Evolutionary conservation across 2,113 vertebrate species (phyloP).

Genomic region (Numenius arquata): DNA sequence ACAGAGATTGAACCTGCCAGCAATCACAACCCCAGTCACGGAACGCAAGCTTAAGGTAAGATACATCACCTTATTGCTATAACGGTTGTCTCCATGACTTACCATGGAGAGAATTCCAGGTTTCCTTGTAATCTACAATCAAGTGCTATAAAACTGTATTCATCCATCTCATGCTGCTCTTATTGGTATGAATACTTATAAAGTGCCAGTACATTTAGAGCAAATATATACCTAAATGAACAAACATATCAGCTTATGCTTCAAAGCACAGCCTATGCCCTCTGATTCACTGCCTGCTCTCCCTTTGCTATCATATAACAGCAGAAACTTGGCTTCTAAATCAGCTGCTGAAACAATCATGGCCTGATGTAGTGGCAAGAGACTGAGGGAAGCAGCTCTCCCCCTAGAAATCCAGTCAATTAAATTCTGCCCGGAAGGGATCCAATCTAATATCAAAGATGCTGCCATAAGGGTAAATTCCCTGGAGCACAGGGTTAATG

Average conservation of each 20-base stretch:
- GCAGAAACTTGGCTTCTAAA: conserved; percentile 44
- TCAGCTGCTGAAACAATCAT: conserved; percentile 55
- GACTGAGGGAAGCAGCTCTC: conserved; percentile 20
- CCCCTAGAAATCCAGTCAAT: conserved; percentile 71
- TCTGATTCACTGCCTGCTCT: conserved; percentile 11
- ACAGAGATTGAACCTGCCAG: not conserved
- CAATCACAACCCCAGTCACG: not conserved
- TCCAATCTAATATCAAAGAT: conserved; percentile 75
- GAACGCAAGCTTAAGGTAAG: not conserved
- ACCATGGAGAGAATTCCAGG: not conserved
- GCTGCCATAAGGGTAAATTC: conserved; percentile 64
- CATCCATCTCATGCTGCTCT: not conserved
- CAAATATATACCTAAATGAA: conserved; percentile 10
- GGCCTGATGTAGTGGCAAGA: conserved; percentile 29
- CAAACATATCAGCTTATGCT: not conserved
- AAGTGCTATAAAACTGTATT: not conserved
- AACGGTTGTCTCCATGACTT: not conserved
- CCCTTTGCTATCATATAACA: not conserved
- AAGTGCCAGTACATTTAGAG: not conserved
- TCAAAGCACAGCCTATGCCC: not conserved
- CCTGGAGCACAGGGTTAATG: conserved; percentile 76
- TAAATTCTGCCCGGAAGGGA: conserved; percentile 76
- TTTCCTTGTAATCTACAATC: not conserved
- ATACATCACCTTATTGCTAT: not conserved
- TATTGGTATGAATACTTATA: not conserved